Base-by-base conservation (phyloP, 2,797 vertebrate genomes). In the Chiloscyllium punctatum region DNA sequence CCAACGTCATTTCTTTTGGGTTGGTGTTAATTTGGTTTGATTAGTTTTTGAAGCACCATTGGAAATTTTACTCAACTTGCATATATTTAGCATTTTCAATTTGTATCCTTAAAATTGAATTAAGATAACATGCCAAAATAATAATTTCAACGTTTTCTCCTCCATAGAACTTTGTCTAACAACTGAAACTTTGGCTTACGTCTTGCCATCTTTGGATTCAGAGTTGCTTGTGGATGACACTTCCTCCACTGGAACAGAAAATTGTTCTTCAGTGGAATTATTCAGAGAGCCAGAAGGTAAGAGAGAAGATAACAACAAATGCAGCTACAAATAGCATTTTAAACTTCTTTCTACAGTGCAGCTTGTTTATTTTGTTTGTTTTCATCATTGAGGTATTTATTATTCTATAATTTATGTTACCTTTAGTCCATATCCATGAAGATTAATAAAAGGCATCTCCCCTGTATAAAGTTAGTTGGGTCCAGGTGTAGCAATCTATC, bases 231-330 rank as follows among this genome's bases (percentile, higher is more conserved):
- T 90, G 95, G 96, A 95, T 57, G 96, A 48, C 72, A 92, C 95
- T 3, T 74, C 71, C 79, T 33, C 37, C 27, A 96, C 97, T 72
- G 97, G 87, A 95, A 96, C 96, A 95, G 96, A 87, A 71, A 97
- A 96, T 77, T 96, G 97, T 27, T 96, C 98, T 3, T 98, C 98
- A 48, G 98, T 98, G 8, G 99, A 99, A 97, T 97, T 97, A 82
- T 98, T 99, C 96, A 97, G 98, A 96, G 97, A 97, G 96, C 96
- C 96, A 86, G 97, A 98, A 90, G 88, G 0, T 74, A 96, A 84
- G 90, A 98, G 98, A 99, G 96, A 96, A 42, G 8, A 42, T 0
- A 37, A 92, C 66, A 68, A 92, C 66, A 68, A 92, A 92, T 25
- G 27, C 21, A 42, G 90, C 62, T 42, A 25, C 37, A 92, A 92